Evolutionary conservation across 2,888 invertebrate genomes (phyloP).

Genomic region (Dorcus hopei): DNA sequence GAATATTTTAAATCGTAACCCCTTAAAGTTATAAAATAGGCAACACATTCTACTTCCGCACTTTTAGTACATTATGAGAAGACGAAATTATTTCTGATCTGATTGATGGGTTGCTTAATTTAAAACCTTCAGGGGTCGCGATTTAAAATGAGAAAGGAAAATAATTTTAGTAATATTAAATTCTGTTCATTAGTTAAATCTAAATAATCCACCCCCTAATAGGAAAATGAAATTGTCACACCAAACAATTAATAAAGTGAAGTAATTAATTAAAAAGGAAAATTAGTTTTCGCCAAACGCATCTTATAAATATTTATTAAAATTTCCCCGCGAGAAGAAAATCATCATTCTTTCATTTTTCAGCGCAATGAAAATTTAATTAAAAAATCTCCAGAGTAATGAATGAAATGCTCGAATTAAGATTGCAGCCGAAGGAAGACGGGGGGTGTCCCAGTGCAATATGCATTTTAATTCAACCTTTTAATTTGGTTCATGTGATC

Average conservation of each 20-base stretch:
- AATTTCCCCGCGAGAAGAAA: constrained; percentile 2
- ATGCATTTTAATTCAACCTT: constrained; percentile 27
- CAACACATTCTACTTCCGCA: no score
- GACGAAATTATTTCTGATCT: background rate
- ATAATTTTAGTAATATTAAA: no score
- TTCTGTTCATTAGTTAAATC: no score
- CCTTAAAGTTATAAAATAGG: background rate
- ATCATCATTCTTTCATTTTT: constrained; percentile 2
- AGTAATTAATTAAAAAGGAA: constrained; percentile 13
- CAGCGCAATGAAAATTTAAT: constrained; percentile 17
- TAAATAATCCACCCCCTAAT: background rate
- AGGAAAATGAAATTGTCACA: constrained; percentile 1
- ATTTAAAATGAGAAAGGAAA: no score
- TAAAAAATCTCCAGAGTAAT: constrained; percentile 11
- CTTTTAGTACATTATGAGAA: no score
- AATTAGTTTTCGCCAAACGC: constrained; percentile 14
- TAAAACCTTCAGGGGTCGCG: background rate
- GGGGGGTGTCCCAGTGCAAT: constrained; percentile 6
- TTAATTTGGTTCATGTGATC: constrained; percentile 27
- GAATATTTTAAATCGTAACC: no score
- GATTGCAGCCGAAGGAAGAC: background rate
- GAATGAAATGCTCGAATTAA: background rate
- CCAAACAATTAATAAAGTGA: constrained; percentile 15
- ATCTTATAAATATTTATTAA: constrained; percentile 18
- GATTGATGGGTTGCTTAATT: background rate